Evolutionary conservation across 1,140 invertebrate genomes (phyloP), one percentile per base, ranked within the genome.

Genomic region (Musca vetustissima): DNA sequence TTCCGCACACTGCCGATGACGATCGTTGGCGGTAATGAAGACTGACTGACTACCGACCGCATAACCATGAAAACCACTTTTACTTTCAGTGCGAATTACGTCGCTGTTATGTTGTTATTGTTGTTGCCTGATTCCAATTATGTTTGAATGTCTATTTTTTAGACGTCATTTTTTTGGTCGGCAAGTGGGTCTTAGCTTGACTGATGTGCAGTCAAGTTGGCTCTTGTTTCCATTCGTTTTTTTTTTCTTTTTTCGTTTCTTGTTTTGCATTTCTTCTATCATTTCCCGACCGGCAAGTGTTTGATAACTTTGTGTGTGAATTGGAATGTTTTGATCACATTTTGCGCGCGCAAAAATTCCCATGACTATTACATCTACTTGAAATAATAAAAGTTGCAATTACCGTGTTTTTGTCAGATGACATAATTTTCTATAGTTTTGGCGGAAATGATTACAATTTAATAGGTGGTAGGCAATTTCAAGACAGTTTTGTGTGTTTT

Each of bases 51-150:
- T 28, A 28, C 28, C 36, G 36, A 43, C 36, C 36, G 36, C 36
- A 43, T 43, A 43, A 43, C 36, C 36, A 43, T 43, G 36, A 78
- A n/a, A 79, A 79, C 73, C 76, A 79, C 78, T 80, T 79, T 80
- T 80, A 80, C 78, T 79, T 79, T 79, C 78, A 76, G 75, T 74
- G 75, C 75, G 70, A 69, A 59, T 50, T 61, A 64, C 59, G 57
- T 64, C 22, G n/a, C 21, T 57, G 19, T 49, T 61, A 22, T 19
- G 49, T 52, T 19, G 0, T 52, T 17, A 52, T 24, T 48, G 24
- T 24, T 22, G 47, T 49, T 65, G 36, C 36, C 4, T 43, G 36
- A 7, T 66, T 17, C 64, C 48, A 66, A 53, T 24, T 52, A 24
- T 14, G 24, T 66, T 15, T 25, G 17, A 52, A 55, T 67, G 17